Percentiles rank a stretch among this genome's conserved stretches.
Evolutionary conservation across 1,140 invertebrate species (phyloP).

Genomic region (Sipha flava): DNA sequence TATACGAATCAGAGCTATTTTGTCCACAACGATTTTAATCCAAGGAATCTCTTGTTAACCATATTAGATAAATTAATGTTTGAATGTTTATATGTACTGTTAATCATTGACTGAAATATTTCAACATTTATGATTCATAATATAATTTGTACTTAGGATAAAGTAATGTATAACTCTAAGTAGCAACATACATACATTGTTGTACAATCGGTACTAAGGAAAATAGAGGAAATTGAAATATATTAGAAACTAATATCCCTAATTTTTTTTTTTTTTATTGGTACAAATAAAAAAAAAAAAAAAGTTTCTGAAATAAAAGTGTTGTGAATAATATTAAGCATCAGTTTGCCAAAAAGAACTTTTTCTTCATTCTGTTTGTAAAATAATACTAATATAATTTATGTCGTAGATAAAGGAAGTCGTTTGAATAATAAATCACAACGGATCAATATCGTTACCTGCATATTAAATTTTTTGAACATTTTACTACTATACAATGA

Average conservation of each 20-base stretch:
- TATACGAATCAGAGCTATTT: too few species aligned
- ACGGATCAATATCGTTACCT: too few species aligned
- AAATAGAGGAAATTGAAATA: neutral
- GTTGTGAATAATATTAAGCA: neutral
- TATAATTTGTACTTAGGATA: neutral
- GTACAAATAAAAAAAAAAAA: neutral
- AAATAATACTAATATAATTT: neutral
- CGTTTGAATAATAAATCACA: neutral
- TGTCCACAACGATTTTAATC: too few species aligned
- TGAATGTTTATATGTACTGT: too few species aligned
- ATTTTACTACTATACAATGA: too few species aligned
- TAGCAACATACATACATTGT: neutral
- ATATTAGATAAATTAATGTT: too few species aligned
- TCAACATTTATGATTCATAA: neutral
- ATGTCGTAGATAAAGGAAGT: neutral
- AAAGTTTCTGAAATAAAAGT: neutral
- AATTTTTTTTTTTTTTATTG: neutral
- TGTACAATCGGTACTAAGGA: neutral
- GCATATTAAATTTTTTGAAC: too few species aligned
- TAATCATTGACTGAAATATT: neutral
- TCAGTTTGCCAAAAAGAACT: neutral
- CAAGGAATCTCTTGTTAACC: too few species aligned
- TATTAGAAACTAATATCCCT: constrained; percentile 7
- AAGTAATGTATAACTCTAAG: neutral
- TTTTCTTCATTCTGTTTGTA: neutral